Evolutionary conservation across 1,140 invertebrate species (phyloP).

Genomic region (Plutomurus gul): DNA sequence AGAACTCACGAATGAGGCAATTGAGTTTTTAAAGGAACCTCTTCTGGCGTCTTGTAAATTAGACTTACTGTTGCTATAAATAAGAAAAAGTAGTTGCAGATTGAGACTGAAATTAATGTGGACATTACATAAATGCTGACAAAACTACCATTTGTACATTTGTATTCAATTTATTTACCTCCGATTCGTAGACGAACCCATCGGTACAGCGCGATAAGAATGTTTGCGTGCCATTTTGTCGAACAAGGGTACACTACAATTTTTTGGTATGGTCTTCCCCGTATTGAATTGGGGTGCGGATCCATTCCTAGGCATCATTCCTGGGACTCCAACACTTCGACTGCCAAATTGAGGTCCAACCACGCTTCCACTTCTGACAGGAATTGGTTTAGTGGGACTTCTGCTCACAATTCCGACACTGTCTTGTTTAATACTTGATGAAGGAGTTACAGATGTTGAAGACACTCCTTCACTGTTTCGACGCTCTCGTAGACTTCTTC

Average conservation of each 20-base stretch:
- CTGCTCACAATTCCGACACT: neutral
- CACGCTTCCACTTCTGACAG: conserved; percentile 37
- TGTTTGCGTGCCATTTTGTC: conserved; percentile 65
- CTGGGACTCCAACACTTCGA: conserved; percentile 8
- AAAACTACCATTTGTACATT: no score
- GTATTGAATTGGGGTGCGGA: conserved; percentile 50
- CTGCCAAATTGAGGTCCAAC: conserved; percentile 13
- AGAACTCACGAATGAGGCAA: conserved; percentile 43
- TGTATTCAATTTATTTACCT: neutral
- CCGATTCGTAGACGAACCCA: conserved; percentile 34
- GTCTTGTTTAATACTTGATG: conserved; percentile 20
- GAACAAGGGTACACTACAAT: conserved; percentile 84
- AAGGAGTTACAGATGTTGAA: conserved; percentile 38
- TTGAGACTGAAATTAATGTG: neutral
- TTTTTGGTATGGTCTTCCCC: conserved; percentile 69
- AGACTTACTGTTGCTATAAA: conserved; percentile 42
- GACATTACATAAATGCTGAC: neutral
- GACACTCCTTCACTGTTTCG: conserved; percentile 48
- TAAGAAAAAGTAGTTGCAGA: neutral
- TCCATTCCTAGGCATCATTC: conserved; percentile 53
- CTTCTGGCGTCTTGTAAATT: conserved; percentile 45
- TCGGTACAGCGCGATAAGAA: conserved; percentile 49
- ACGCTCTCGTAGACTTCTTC: conserved; percentile 31
- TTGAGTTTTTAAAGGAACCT: conserved; percentile 43
- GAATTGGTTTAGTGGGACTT: conserved; percentile 50